A percentile compares a stretch with the other conserved stretches of the same genome.
Conservation (phyloP, 2,888 invertebrate species). For the Gryllus longicercus region DNA sequence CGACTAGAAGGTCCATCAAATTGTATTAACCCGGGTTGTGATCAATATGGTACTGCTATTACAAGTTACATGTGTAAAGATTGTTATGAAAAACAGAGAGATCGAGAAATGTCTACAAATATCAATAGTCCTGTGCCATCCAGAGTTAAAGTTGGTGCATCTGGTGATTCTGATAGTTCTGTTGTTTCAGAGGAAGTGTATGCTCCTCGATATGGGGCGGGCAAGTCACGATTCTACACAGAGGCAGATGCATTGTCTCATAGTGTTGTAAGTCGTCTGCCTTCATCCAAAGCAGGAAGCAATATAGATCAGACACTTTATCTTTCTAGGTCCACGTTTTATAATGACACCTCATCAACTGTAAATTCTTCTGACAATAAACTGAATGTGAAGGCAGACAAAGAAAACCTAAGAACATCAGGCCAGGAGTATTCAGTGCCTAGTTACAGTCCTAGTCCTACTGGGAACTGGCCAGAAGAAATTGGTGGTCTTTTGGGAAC, state of each 20-base stretch:
- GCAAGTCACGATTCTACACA: conserved; percentile 69
- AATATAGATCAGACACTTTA: conserved; percentile 62
- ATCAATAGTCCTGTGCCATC: conserved; percentile 38
- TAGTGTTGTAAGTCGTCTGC: conserved; percentile 54
- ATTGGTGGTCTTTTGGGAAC: conserved; percentile 33
- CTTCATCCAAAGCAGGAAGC: conserved; percentile 50
- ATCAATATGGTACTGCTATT: conserved; percentile 48
- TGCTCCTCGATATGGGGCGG: conserved; percentile 56
- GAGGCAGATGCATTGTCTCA: conserved; percentile 60
- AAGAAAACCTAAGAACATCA: not conserved
- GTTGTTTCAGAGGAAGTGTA: conserved; percentile 33
- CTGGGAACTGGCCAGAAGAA: not conserved
- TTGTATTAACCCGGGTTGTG: conserved; percentile 52
- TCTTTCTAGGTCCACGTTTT: conserved; percentile 54
- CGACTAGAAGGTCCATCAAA: conserved; percentile 42
- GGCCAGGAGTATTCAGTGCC: conserved; percentile 2
- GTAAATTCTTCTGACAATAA: conserved; percentile 19
- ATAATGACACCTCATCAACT: conserved; percentile 50
- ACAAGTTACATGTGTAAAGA: conserved; percentile 52
- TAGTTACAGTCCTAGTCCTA: not conserved
- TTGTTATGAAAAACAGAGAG: conserved; percentile 51
- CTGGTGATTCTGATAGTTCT: conserved; percentile 32
- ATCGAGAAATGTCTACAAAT: conserved; percentile 40
- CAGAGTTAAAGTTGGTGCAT: conserved; percentile 32
- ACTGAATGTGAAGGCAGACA: not conserved